A percentile compares a stretch with the other conserved stretches of the same genome.
These are phyloP conservation scores for Scaptomyza tumidula DNA, from an alignment of 2,888 invertebrate species.

Conservation along the genomic window DNA sequence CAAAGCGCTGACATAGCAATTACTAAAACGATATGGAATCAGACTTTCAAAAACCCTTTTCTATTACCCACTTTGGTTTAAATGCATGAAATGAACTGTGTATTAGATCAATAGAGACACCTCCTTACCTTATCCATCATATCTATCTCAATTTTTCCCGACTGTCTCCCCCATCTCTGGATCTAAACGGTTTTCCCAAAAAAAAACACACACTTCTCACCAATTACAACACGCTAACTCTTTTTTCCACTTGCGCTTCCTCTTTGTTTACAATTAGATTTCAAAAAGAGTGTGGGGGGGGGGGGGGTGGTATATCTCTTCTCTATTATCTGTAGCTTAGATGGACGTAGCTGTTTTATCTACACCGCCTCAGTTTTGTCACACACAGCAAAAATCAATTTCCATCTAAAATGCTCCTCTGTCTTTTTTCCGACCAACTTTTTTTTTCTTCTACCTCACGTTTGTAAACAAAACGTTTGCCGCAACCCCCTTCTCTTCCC, in stretches of 20 bases:
- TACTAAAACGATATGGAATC: not conserved
- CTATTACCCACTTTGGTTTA: not conserved
- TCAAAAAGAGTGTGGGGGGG: not conserved
- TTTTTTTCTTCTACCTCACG: conserved; percentile 50
- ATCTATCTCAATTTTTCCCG: not conserved
- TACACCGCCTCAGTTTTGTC: conserved; percentile 57
- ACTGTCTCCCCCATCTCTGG: not conserved
- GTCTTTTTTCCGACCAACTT: conserved; percentile 41
- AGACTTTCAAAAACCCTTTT: too few relatives aligned
- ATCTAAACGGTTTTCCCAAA: too few relatives aligned
- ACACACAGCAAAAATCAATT: conserved; percentile 74
- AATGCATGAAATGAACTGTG: not conserved
- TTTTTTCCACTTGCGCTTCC: not conserved
- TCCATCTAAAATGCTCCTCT: conserved; percentile 63
- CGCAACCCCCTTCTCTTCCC: conserved; percentile 7
- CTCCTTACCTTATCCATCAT: not conserved
- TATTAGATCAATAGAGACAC: not conserved
- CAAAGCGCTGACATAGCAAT: not conserved
- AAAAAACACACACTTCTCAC: not conserved
- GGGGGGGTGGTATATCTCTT: not conserved
- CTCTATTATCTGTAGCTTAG: conserved; percentile 11
- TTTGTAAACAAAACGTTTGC: conserved; percentile 72
- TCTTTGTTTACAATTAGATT: conserved; percentile 15
- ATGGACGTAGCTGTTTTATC: conserved; percentile 18
- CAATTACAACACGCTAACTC: not conserved